Evolutionary conservation across 2,113 vertebrate genomes (phyloP).

Genomic region (Engraulis encrasicolus): DNA sequence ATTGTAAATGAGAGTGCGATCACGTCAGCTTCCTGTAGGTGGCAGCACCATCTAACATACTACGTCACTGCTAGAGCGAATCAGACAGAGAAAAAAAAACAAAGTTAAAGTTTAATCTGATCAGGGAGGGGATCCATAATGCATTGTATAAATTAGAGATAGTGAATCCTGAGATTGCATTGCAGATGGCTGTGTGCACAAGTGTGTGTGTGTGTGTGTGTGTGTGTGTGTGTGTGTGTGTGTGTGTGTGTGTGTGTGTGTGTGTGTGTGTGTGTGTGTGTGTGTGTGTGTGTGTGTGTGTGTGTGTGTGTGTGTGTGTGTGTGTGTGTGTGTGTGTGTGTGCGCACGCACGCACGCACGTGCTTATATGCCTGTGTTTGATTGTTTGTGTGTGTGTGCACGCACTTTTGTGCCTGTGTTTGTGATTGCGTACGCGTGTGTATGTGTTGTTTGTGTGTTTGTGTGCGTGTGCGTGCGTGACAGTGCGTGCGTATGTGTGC

Average conservation of each 20-base stretch:
- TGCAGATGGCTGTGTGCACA: background rate
- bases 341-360: too few relatives aligned
- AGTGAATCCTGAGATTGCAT: constrained; percentile 16
- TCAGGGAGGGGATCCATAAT: constrained; percentile 13
- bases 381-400: background rate
- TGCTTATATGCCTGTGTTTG: background rate
- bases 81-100: constrained; percentile 3
- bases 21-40: constrained; percentile 53
- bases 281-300: background rate
- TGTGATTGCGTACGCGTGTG: background rate
- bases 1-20: constrained; percentile 31
- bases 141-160: constrained; percentile 18
- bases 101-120: constrained; percentile 14
- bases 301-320: background rate
- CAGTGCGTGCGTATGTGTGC: background rate
- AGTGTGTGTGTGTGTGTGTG: background rate
- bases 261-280: background rate
- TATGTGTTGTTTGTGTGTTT: background rate
- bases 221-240: constrained; percentile 5
- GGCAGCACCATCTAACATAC: constrained; percentile 49
- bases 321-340: background rate
- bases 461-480: too few relatives aligned
- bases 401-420: background rate
- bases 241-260: background rate
- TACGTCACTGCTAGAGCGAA: background rate